A percentile compares a stretch with the other conserved stretches of the same genome.
These are phyloP conservation scores for Eulemur albifrons DNA, from an alignment of 2,797 vertebrate genomes.

Conservation along the genomic window DNA sequence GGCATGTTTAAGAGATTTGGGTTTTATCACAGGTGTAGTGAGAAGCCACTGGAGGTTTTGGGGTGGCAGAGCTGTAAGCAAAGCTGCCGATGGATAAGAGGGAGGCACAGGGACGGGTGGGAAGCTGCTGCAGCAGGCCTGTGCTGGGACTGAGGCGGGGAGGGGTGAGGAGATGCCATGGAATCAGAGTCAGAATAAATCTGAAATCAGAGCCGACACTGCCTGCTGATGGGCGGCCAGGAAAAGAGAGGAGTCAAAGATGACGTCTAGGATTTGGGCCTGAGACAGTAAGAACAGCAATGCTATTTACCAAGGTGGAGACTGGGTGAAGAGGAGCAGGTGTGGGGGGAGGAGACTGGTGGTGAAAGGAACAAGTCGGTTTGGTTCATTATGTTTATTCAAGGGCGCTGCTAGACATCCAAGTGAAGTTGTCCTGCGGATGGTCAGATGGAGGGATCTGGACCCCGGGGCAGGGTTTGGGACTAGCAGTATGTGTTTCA, in stretches of 20 bases:
- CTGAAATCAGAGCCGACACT: neutral
- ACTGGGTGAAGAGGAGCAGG: neutral
- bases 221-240: too few relatives aligned
- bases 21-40: neutral
- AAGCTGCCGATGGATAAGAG: neutral
- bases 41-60: neutral
- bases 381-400: neutral
- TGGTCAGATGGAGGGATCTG: neutral
- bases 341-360: neutral
- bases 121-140: fast-evolving
- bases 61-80: neutral
- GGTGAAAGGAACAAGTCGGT: neutral
- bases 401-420: neutral
- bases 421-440: neutral
- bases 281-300: fast-evolving
- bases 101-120: fast-evolving
- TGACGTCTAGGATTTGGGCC: neutral
- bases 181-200: neutral
- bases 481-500: fast-evolving
- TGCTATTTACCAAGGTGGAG: fast-evolving
- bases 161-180: too few relatives aligned
- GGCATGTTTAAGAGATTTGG: neutral
- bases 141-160: neutral
- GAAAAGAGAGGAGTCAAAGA: neutral
- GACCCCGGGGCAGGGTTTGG: neutral